Base-by-base conservation (phyloP, 2,113 vertebrate species). In the Neolamprologus devosi region DNA sequence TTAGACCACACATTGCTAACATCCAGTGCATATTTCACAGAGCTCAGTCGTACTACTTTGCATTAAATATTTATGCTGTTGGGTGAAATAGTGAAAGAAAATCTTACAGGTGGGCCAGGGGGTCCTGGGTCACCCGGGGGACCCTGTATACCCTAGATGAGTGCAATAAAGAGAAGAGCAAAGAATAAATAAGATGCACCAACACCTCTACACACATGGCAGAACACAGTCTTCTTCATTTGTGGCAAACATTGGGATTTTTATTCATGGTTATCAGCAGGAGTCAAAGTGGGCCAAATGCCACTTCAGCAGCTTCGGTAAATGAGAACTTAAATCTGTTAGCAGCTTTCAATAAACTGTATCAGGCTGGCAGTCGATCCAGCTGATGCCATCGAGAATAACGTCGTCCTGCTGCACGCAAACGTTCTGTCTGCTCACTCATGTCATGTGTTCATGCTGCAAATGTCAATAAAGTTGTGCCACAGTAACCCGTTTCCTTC, bases 101-200 rank as follows among this genome's bases (percentile, higher is more conserved):
- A 83, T 95, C 98, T 98, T 97, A 99, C 98, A 92, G 95, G 82
- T 35, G 89, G 63, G 37, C 98, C 98, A 81, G 95, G 92, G 28
- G 87, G 5, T 87, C 98, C 98, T 78, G 94, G 95, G 28, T 85
- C 4, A 87, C 98, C 98, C 57, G 94, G 95, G 33, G 3, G 5
- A 35, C 85, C 81, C 12, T 5, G 70, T 33, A 93, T 85, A 84
- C 95, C 94, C 98, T 99, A 91, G 8, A 87, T 1, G 28, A 49
- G 4, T 3, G 23, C 17, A 88, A 21, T 92, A 63, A 55, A 23
- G 37, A 8, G 9, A 63, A 83, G 11, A 35, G 2, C 23, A 55
- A 82, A 49, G 16, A 83, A 51, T 78, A 11, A 37, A 11, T 12
- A 9, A 86, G 2, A 79, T 4, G 14, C 19, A 70, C 53, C 4